Evolutionary conservation across 1,140 invertebrate species (phyloP).

Genomic region (Rhagoletis pomonella): DNA sequence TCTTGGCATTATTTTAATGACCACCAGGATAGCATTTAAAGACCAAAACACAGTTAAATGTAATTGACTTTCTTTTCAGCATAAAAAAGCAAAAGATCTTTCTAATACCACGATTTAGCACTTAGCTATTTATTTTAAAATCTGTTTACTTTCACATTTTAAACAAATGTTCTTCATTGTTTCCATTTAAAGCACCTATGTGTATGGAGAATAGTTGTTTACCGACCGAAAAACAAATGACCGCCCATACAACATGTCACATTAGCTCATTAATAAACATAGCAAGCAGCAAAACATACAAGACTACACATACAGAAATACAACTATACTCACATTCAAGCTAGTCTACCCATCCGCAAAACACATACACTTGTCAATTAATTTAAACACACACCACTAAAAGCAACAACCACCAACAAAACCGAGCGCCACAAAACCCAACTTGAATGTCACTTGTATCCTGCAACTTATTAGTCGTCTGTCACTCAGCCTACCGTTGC

Average conservation of each 20-base stretch:
- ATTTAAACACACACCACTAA: constrained; percentile 24
- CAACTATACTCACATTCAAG: neutral
- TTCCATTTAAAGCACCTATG: neutral
- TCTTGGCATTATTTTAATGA: too few relatives aligned
- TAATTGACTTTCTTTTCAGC: too few relatives aligned
- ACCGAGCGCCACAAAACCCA: neutral
- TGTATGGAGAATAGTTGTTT: neutral
- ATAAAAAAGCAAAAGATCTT: too few relatives aligned
- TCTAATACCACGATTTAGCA: too few relatives aligned
- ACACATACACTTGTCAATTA: constrained; percentile 34
- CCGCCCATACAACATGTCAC: neutral
- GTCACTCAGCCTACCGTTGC: constrained; percentile 34
- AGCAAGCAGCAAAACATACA: neutral
- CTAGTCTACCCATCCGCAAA: neutral
- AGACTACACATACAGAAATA: too few relatives aligned
- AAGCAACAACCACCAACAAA: neutral
- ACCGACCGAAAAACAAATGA: neutral
- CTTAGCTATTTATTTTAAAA: too few relatives aligned
- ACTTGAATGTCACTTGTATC: constrained; percentile 42
- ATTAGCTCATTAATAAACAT: neutral
- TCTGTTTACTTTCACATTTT: too few relatives aligned
- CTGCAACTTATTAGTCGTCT: constrained; percentile 38
- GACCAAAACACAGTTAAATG: too few relatives aligned
- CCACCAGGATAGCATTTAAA: too few relatives aligned
- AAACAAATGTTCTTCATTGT: too few relatives aligned